Evolutionary conservation across 2,797 vertebrate genomes (phyloP).

Genomic region (Pampus argenteus): DNA sequence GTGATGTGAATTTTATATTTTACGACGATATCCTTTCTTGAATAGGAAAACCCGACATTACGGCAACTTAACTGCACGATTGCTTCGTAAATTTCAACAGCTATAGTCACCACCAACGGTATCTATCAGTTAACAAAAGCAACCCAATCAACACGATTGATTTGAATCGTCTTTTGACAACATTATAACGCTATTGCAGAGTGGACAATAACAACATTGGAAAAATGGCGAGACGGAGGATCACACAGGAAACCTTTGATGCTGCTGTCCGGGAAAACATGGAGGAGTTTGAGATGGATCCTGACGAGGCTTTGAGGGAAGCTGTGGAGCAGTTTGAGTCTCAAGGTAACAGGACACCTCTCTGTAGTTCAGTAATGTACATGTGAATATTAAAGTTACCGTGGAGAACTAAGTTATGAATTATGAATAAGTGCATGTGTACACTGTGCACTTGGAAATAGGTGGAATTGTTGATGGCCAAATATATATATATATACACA

Average conservation of each 20-base stretch:
- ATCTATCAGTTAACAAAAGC: slow-evolving; percentile 13
- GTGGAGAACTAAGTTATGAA: neutral
- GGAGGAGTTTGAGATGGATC: slow-evolving; percentile 92
- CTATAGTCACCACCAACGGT: neutral
- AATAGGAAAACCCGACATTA: neutral
- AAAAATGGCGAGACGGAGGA: slow-evolving; percentile 89
- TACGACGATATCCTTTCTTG: neutral
- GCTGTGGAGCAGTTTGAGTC: slow-evolving; percentile 95
- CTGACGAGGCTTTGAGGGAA: slow-evolving; percentile 90
- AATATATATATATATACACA: neutral
- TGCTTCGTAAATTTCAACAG: neutral
- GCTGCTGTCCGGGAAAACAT: slow-evolving; percentile 93
- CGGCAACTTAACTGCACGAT: neutral
- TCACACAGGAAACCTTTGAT: slow-evolving; percentile 96
- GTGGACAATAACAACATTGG: neutral
- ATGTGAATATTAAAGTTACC: neutral
- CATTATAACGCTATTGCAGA: slow-evolving; percentile 1
- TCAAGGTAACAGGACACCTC: slow-evolving; percentile 85
- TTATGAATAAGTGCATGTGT: too few relatives aligned
- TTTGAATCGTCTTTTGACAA: neutral
- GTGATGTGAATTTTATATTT: neutral
- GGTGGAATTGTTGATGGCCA: neutral
- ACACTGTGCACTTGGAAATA: neutral
- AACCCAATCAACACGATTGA: neutral
- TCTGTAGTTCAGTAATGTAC: neutral